These are phyloP conservation scores for Gymnoscelis rufifasciata DNA, from an alignment of 2,888 invertebrate genomes.

Conservation along the genomic window DNA sequence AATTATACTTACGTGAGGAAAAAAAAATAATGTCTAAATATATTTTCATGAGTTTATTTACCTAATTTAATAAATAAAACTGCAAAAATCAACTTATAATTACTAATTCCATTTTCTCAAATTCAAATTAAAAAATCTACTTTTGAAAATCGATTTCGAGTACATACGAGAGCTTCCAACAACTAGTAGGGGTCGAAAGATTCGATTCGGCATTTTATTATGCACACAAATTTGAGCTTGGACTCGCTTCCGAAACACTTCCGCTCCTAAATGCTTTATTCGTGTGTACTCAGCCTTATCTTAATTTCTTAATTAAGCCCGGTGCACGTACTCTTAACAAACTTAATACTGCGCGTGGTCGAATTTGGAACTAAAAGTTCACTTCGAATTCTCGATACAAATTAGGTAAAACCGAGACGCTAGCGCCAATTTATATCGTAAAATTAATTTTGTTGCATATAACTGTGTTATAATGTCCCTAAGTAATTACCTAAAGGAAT, in stretches of 20 bases:
- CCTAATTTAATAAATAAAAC: no score
- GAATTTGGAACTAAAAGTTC: not conserved
- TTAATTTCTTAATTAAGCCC: constrained; percentile 72
- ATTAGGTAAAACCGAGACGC: not conserved
- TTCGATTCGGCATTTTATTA: constrained; percentile 53
- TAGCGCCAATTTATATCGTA: not conserved
- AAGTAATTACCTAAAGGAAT: constrained; percentile 34
- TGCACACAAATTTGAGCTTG: constrained; percentile 54
- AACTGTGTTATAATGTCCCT: constrained; percentile 38
- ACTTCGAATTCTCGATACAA: not conserved
- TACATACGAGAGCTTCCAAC: constrained; percentile 4
- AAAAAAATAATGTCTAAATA: no score
- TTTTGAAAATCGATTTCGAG: not conserved
- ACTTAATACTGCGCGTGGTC: not conserved
- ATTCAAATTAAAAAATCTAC: no score
- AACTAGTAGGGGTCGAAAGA: constrained; percentile 36
- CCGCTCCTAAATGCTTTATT: constrained; percentile 60
- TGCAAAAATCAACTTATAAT: no score
- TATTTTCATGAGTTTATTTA: no score
- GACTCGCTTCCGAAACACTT: constrained; percentile 65
- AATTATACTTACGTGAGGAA: no score
- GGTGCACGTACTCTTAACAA: constrained; percentile 28
- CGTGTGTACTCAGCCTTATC: constrained; percentile 60
- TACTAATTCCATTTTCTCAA: no score
- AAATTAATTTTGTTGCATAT: not conserved